Evolutionary conservation across 2,113 vertebrate species (phyloP), one percentile per base, ranked within the genome.

Genomic region (Struthio camelus): DNA sequence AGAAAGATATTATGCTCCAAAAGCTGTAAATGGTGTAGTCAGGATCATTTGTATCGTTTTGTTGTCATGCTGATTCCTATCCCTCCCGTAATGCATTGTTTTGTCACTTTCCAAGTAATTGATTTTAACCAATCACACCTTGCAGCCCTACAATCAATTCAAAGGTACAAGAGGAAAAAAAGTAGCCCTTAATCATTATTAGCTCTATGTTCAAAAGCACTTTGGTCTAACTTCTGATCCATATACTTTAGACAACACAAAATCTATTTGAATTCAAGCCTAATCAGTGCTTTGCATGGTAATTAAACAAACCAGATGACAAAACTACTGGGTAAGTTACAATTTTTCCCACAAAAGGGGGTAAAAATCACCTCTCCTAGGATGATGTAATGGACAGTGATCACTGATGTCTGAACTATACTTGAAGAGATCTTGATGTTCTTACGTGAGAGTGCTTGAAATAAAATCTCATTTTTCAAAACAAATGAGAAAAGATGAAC

Each of bases 71-170:
- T 73, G 75, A 75, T 65, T 90, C 30, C 76, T 36, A 44, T 25
- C 61, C 81, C 88, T 91, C 78, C 66, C 65, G 20, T 67, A 92
- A 79, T 40, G 16, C 34, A 94, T 44, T 67, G 15, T 80, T 89
- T 87, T 75, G 58, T 70, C 89, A 18, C 6, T 73, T 66, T 85
- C 75, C 91, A 89, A 92, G 85, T 79, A 89, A 96, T 82, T 87
- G 90, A 95, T 96, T 98, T 96, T 95, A 97, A 97, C 97, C 89
- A 96, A 95, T 94, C 93, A 93, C 46, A 80, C 72, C 62, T 83
- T 19, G 83, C 65, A 90, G 69, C 25, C 66, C 65, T 83, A 88
- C 75, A 58, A 88, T 95, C 92, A 97, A 96, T 80, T 7, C 22
- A 85, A 82, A 89, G 59, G 36, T 87, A 81, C 28, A 67, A 56